Evolutionary conservation across 2,888 invertebrate genomes (phyloP), one percentile per base, ranked within the genome.

Genomic region (Oligia strigilis): DNA sequence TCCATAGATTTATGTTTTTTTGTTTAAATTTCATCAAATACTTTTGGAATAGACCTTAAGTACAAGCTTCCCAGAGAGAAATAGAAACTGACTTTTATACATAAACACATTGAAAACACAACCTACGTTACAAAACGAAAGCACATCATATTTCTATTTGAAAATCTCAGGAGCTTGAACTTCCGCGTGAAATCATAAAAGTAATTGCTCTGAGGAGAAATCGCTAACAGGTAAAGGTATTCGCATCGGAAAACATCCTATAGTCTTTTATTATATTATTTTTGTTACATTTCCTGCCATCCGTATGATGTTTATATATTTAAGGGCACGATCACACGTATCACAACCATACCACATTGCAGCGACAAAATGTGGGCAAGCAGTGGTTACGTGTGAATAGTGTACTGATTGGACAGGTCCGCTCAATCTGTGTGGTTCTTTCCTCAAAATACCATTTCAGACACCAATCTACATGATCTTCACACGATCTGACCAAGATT

Each of bases 251-350:
- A 82, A 84, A 80, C 80, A 82, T 81, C 66, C 77, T 80, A 78
- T 83, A 79, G 78, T 76, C 72, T 81, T 85, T 82, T 84, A 77
- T 81, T 76, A 40, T 66, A 69, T 82, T 85, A 80, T 87, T 87
- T 89, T 89, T 84, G 79, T 90, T 87, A 87, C 82, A 84, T 90
- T 90, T 91, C 86, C 83, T 82, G 74, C 84, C 78, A 85, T 89
- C 89, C 88, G 84, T 80, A 58, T 58, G 58, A n/a, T 58, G 58
- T 58, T 9, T 58, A 58, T 0, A 58, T 4, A 58, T n/a, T 23
- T 23, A 58, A 36, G 64, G 36, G 36, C 11, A 9, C 29, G 64
- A 9, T 19, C 36, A 64, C 29, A 36, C 36, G 19, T 64, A 36
- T 0, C 9, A 17, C 9, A 19, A 19, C 9, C 9, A 36, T 4